phyloP scores from a whole-genome alignment of 2,888 invertebrate species.

The Aelia acuminata region DNA sequence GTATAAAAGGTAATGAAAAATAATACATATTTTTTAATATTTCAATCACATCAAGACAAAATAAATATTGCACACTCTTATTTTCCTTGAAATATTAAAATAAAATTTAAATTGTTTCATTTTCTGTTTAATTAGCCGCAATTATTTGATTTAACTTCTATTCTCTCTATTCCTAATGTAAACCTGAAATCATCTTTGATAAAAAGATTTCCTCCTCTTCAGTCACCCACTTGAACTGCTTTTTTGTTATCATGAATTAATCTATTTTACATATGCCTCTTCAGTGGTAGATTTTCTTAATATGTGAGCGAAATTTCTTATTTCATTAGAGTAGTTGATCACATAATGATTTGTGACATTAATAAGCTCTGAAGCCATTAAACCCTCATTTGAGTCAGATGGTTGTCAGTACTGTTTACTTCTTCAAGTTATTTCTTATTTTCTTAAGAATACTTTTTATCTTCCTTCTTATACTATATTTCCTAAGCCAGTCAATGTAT shows the following conservation, averaged over 20 bases:
- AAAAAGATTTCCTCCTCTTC: neutral
- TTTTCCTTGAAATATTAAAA: neutral
- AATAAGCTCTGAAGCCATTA: neutral
- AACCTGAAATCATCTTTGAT: neutral
- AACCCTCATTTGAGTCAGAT: neutral
- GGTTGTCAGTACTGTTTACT: neutral
- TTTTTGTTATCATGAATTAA: neutral
- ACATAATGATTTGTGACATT: neutral
- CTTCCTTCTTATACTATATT: too few species aligned
- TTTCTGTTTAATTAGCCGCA: too few species aligned
- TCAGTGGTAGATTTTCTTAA: neutral
- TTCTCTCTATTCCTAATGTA: neutral
- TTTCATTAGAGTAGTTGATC: neutral
- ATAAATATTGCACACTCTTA: neutral
- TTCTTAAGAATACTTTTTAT: too few species aligned
- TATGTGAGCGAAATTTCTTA: neutral
- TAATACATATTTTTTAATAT: neutral
- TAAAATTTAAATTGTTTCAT: neutral
- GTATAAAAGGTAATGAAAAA: neutral
- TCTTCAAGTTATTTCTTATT: too few species aligned
- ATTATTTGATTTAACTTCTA: too few species aligned
- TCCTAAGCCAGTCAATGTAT: too few species aligned
- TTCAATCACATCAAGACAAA: neutral
- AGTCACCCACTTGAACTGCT: neutral
- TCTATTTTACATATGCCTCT: neutral